These are phyloP conservation scores for Astreopora myriophthalma DNA, from an alignment of 64 coral and sea anemone species.

Conservation along the genomic window DNA sequence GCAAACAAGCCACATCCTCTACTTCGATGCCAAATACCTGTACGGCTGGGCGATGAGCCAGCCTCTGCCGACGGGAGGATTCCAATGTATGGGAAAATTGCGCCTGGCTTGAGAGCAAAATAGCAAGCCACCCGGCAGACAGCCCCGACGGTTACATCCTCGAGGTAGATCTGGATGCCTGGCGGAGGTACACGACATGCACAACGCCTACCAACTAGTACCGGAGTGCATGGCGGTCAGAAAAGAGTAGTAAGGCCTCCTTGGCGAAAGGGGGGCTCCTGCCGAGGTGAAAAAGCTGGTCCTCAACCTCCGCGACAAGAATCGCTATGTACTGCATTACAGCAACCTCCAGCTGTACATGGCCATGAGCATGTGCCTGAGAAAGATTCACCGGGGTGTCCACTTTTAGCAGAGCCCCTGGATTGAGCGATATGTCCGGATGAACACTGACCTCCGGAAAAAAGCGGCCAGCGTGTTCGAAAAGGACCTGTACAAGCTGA, in stretches of 20 bases:
- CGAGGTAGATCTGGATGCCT: slow-evolving; percentile 31
- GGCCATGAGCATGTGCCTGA: neutral
- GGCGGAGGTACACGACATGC: neutral
- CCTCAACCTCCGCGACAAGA: neutral
- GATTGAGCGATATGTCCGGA: neutral
- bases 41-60: too few species aligned
- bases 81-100: neutral
- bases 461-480: neutral
- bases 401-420: neutral
- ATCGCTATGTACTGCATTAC: neutral
- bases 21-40: slow-evolving; percentile 12
- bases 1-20: neutral
- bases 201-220: neutral
- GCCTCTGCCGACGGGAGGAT: neutral
- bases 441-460: neutral
- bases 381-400: neutral
- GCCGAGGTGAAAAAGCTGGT: neutral
- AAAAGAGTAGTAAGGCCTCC: neutral
- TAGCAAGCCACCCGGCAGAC: neutral
- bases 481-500: neutral
- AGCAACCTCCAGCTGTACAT: neutral
- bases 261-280: too few species aligned
- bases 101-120: neutral
- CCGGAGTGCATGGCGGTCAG: slow-evolving; percentile 5
- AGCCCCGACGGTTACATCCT: neutral